phyloP scores from a whole-genome alignment of 1,140 invertebrate genomes.

The Microplitis mediator region DNA sequence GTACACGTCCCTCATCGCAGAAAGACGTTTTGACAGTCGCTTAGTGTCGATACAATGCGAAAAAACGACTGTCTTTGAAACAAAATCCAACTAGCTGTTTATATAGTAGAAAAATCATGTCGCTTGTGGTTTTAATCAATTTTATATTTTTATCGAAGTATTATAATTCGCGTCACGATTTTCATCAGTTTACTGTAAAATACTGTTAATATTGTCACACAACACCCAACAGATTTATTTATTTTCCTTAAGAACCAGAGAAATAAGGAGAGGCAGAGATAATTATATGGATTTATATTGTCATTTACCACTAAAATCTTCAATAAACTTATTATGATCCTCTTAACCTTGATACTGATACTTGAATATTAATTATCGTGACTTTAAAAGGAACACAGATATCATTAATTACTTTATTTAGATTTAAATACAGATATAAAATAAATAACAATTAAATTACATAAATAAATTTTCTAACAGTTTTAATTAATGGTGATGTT shows the following conservation, averaged over 20 bases:
- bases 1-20: not conserved
- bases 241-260: not conserved
- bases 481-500: not conserved
- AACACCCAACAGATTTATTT: not conserved
- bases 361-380: too few species aligned
- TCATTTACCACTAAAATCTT: not conserved
- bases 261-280: too few species aligned
- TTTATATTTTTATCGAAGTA: slow-evolving; percentile 31
- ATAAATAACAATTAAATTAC: not conserved
- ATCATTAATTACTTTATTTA: too few species aligned
- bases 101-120: slow-evolving; percentile 57
- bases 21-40: not conserved
- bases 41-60: not conserved
- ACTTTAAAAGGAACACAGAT: too few species aligned
- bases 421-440: not conserved
- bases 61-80: slow-evolving; percentile 20
- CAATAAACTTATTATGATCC: not conserved
- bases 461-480: too few species aligned
- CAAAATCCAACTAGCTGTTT: slow-evolving; percentile 35
- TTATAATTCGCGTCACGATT: slow-evolving; percentile 53
- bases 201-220: not conserved
- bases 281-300: too few species aligned
- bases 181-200: slow-evolving; percentile 44
- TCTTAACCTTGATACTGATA: too few species aligned
- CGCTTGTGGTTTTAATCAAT: slow-evolving; percentile 38